Percentiles rank a stretch among this genome's conserved stretches.
phyloP scores from a whole-genome alignment of 2,113 vertebrate genomes.

The Lota lota region DNA sequence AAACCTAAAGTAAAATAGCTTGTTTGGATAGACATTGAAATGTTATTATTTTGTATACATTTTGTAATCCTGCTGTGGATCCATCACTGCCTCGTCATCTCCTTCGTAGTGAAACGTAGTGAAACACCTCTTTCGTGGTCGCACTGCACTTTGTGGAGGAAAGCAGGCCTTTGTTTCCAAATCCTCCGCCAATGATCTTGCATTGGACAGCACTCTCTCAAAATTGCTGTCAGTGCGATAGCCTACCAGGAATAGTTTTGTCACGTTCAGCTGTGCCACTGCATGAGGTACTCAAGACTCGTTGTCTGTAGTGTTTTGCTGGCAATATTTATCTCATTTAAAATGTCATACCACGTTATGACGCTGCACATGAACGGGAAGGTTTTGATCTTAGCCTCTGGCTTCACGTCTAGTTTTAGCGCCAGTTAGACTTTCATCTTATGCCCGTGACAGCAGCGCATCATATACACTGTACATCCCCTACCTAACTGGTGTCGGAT shows the following conservation, averaged over 20 bases:
- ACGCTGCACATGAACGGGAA: no score
- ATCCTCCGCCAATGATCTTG: neutral
- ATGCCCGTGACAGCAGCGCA: neutral
- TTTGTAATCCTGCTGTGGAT: neutral
- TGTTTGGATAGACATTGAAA: no score
- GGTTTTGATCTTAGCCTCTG: no score
- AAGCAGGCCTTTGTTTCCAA: slow-evolving; percentile 4
- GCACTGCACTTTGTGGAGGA: neutral
- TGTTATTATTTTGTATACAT: no score
- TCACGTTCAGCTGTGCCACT: neutral
- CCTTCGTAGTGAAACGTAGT: neutral
- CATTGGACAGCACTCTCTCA: neutral
- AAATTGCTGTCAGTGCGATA: slow-evolving; percentile 1
- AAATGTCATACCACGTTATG: neutral
- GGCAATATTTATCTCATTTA: neutral
- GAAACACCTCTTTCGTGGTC: neutral
- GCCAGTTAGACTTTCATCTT: slow-evolving; percentile 7
- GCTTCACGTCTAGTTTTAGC: slow-evolving; percentile 2
- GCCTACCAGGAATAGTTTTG: neutral
- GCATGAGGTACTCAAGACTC: neutral
- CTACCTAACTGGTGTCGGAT: neutral
- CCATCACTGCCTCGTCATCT: neutral
- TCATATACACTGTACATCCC: neutral
- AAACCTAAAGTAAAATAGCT: no score
- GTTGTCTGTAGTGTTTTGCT: neutral